These are phyloP conservation scores for Cataglyphis cursor DNA, from an alignment of 2,888 invertebrate species.

Conservation along the genomic window DNA sequence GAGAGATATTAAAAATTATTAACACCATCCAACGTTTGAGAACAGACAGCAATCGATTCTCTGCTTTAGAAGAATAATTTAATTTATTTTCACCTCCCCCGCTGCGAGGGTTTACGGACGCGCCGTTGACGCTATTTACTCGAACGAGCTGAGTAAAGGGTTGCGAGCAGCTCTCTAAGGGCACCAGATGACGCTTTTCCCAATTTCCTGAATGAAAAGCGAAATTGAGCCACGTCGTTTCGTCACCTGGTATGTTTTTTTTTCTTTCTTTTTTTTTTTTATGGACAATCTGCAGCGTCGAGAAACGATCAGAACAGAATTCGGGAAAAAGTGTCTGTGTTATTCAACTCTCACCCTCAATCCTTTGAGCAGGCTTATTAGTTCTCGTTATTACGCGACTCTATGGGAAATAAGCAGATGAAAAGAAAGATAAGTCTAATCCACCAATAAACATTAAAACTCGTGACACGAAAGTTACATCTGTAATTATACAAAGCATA, in stretches of 20 bases:
- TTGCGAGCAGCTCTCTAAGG: slow-evolving; percentile 70
- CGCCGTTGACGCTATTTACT: slow-evolving; percentile 46
- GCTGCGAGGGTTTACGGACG: slow-evolving; percentile 77
- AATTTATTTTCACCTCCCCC: slow-evolving; percentile 82
- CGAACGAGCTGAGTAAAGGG: slow-evolving; percentile 77
- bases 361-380: not conserved
- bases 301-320: slow-evolving; percentile 41
- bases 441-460: slow-evolving; percentile 27
- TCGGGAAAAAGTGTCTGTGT: not conserved
- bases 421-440: slow-evolving; percentile 14
- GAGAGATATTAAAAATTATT: not conserved
- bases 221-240: slow-evolving; percentile 80
- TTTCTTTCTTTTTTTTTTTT: slow-evolving; percentile 12
- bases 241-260: slow-evolving; percentile 81
- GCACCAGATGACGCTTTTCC: slow-evolving; percentile 84
- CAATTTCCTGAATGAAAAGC: slow-evolving; percentile 84
- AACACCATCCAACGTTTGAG: not conserved
- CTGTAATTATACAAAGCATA: slow-evolving; percentile 5
- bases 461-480: not conserved
- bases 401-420: not conserved
- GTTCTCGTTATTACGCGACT: not conserved
- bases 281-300: slow-evolving; percentile 44
- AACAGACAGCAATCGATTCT: slow-evolving; percentile 16
- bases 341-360: slow-evolving; percentile 1
- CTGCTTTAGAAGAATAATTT: slow-evolving; percentile 76